Evolutionary conservation across 2,888 invertebrate genomes (phyloP).

Genomic region (Dasysyrphus tricinctus): DNA sequence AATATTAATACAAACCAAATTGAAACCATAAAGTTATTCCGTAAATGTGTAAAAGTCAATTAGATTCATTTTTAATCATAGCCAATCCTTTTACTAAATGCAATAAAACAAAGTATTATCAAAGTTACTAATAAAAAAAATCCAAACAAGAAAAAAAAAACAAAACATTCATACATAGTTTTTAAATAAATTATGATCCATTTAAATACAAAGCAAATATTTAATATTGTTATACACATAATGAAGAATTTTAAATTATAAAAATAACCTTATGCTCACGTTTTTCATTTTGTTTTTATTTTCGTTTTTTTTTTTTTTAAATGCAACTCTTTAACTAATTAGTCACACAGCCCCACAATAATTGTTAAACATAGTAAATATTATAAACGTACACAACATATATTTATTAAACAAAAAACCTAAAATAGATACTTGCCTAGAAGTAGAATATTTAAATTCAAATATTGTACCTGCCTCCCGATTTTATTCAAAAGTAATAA

Average conservation of each 20-base stretch:
- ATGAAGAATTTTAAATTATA: conserved; percentile 63
- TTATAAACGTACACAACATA: conserved; percentile 29
- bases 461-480: conserved; percentile 74
- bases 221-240: conserved; percentile 30
- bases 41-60: conserved; percentile 67
- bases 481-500: conserved; percentile 59
- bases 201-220: conserved; percentile 14
- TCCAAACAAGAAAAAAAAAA: conserved; percentile 1
- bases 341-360: conserved; percentile 28
- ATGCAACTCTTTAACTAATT: conserved; percentile 28
- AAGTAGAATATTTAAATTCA: conserved; percentile 64
- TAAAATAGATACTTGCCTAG: conserved; percentile 43
- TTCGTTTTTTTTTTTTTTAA: conserved; percentile 5
- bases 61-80: conserved; percentile 45
- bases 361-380: conserved; percentile 28
- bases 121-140: conserved; percentile 62
- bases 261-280: conserved; percentile 74
- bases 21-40: conserved; percentile 50
- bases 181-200: background rate
- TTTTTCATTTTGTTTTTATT: conserved; percentile 42
- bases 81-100: conserved; percentile 27
- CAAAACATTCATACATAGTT: conserved; percentile 13
- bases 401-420: conserved; percentile 24
- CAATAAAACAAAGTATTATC: conserved; percentile 62
- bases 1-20: conserved; percentile 31